phyloP scores from a whole-genome alignment of 2,797 vertebrate genomes.

The Scarus forsteni region DNA sequence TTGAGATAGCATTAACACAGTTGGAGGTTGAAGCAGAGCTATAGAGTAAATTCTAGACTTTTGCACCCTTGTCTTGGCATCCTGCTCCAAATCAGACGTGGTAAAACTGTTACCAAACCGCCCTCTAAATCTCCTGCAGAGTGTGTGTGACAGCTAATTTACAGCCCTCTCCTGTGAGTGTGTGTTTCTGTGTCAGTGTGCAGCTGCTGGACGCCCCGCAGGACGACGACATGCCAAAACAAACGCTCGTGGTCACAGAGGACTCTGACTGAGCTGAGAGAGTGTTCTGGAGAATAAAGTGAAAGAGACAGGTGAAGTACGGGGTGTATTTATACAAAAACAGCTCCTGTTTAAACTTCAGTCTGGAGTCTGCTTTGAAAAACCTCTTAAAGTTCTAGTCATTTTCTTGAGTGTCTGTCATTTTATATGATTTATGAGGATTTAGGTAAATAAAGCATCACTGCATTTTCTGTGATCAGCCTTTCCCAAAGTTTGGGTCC shows the following conservation, averaged over 20 bases:
- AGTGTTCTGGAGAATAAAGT: conserved; percentile 6
- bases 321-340: conserved; percentile 8
- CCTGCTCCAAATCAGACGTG: not conserved
- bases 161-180: conserved; percentile 28
- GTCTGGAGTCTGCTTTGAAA: too few species aligned
- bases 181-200: conserved; percentile 16
- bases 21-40: too few species aligned
- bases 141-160: conserved; percentile 26
- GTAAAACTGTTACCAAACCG: not conserved
- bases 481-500: too few species aligned
- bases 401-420: too few species aligned
- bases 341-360: not conserved
- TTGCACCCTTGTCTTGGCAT: too few species aligned
- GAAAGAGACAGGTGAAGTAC: not conserved
- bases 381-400: too few species aligned
- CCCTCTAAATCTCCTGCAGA: conserved; percentile 3
- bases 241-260: conserved; percentile 44
- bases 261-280: not conserved
- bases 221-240: conserved; percentile 49
- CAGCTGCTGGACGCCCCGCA: not conserved
- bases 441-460: too few species aligned
- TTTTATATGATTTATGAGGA: too few species aligned
- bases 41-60: too few species aligned
- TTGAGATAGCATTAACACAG: too few species aligned
- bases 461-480: too few species aligned